Evolutionary conservation across 2,888 invertebrate species (phyloP), one percentile per base, ranked within the genome.

Genomic region (Invenusta paracnida): DNA sequence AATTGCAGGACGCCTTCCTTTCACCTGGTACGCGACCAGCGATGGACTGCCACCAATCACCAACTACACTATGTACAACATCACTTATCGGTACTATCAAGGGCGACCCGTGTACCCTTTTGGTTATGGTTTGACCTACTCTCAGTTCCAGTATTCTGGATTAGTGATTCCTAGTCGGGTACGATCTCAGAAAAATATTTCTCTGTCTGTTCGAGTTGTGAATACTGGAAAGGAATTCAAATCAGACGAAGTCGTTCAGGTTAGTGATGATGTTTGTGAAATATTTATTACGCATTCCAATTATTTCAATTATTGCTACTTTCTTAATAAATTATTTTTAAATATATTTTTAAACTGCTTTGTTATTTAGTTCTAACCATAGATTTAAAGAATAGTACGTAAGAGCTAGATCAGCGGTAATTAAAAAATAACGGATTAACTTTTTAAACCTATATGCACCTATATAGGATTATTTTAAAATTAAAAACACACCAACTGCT

Each of bases 1-100:
- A 1, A 90, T 90, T 2, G 90, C 89, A 0, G 91, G 88, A 13
- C 88, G 91, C 29, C 87, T 91, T 17, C 90, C 91, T 0, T 88
- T 88, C 83, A 91, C 91, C 0, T 91, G 90, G 90, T 89, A 89
- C 27, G 79, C 73, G 2, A 30, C 29, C 67, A 30, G n/a, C 5
- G n/a, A 29, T 29, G 29, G 1, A 0, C n/a, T 83, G 1, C 85
- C 87, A 11, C 86, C 87, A 0, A 88, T 89, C 31, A 87, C 86
- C 1, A 83, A 88, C 82, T 88, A 88, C 86, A 86, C 87, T 17
- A 90, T 91, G 91, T 87, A 85, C 48, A 89, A 89, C 1, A 87
- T 89, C 29, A 91, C 90, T 0, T 91, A 91, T 87, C 88, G 91
- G 25, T 91, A 79, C n/a, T 29, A 27, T 29, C n/a, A 2, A 5